Evolutionary conservation across 2,797 vertebrate species (phyloP).

Genomic region (Parauchenoglanis ngamensis): DNA sequence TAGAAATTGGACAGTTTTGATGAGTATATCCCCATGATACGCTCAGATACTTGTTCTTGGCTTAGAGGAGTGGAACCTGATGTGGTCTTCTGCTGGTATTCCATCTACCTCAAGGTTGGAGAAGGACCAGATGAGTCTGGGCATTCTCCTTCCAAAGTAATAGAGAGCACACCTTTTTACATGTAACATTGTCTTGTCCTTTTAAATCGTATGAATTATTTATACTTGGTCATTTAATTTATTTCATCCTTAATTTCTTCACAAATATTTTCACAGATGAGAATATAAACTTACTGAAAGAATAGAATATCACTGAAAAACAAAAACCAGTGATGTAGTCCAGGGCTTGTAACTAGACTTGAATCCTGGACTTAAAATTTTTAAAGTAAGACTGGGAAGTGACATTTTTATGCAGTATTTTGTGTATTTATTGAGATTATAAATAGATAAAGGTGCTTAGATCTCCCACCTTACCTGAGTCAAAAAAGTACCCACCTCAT

Average conservation of each 20-base stretch:
- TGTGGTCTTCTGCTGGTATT: too few relatives aligned
- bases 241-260: not conserved
- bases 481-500: not conserved
- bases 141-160: too few relatives aligned
- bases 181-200: not conserved
- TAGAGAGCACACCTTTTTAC: too few relatives aligned
- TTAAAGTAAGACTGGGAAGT: not conserved
- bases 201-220: not conserved
- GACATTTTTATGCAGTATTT: too few relatives aligned
- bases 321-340: not conserved
- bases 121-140: too few relatives aligned
- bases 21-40: too few relatives aligned
- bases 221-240: not conserved
- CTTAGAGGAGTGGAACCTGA: too few relatives aligned
- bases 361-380: not conserved
- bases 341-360: too few relatives aligned
- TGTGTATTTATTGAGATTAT: not conserved
- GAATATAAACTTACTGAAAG: not conserved
- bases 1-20: too few relatives aligned
- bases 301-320: not conserved
- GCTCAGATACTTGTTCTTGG: too few relatives aligned
- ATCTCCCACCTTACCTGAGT: not conserved
- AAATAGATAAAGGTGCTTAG: not conserved
- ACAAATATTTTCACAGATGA: not conserved
- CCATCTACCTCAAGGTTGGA: too few relatives aligned